phyloP scores from a whole-genome alignment of 2,113 vertebrate species.

The Sebastes schlegelii region DNA sequence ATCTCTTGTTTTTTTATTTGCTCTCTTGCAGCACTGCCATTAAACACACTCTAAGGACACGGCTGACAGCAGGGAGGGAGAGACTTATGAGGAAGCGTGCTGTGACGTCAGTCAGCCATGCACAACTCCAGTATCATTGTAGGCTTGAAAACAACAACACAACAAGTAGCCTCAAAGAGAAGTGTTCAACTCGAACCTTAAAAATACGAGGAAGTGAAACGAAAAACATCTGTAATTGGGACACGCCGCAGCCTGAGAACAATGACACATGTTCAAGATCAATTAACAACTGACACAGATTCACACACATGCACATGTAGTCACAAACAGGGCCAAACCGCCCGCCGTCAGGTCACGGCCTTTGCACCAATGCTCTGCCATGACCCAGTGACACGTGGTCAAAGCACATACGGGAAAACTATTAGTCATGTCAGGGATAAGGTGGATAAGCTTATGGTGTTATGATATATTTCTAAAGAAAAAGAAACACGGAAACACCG shows the following conservation, averaged over 20 bases:
- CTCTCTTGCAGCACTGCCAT: slow-evolving; percentile 8
- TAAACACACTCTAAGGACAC: slow-evolving; percentile 44
- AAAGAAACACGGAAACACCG: not conserved
- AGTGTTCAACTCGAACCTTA: slow-evolving; percentile 13
- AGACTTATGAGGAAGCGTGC: not conserved
- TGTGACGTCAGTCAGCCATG: slow-evolving; percentile 16
- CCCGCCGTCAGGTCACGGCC: not conserved
- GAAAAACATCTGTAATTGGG: not conserved
- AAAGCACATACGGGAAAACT: not conserved
- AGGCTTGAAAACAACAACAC: not conserved
- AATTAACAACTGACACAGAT: not conserved
- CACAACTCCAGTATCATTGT: not conserved
- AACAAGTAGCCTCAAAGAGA: not conserved
- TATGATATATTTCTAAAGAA: not conserved
- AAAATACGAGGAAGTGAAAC: not conserved
- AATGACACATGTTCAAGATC: not conserved
- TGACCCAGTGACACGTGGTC: not conserved
- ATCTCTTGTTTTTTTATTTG: slow-evolving; percentile 5
- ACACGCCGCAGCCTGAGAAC: not conserved
- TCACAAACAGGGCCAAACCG: not conserved
- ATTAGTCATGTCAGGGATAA: not conserved
- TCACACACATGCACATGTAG: not conserved
- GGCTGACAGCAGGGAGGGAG: slow-evolving; percentile 18
- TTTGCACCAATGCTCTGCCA: not conserved
- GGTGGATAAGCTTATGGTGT: not conserved